Base-by-base conservation (phyloP, 1,140 invertebrate genomes). In the Lepidurus arcticus region DNA sequence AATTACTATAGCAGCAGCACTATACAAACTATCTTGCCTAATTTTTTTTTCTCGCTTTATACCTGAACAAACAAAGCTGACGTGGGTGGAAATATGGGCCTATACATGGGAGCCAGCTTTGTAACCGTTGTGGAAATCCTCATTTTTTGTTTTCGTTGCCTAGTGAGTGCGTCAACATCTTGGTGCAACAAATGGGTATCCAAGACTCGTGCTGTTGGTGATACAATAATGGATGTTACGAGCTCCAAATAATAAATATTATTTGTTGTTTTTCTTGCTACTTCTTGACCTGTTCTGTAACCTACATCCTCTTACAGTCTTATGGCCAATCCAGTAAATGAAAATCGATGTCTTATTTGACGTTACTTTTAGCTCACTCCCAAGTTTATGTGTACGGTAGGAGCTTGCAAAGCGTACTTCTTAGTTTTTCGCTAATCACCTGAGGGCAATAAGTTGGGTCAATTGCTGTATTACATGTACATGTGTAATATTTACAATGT, bases 61-160 rank as follows among this genome's bases (percentile, higher is more conserved):
- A 21, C n/a, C 0, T 34, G 34, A 21, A 34, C 34, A 34, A n/a
- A 34, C n/a, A 26, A n/a, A 78, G 78, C 65, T 74, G 78, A 78
- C 44, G 78, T 78, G 26, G 78, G 78, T 26, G 78, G 78, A 13
- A 78, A 78, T 26, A 78, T 78, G 78, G 47, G 78, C 44, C 78
- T 78, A 2, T 78, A 45, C 73, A 43, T 78, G 21, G 78, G 78
- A 24, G 78, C 78, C 43, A 78, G 78, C 24, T 74, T 78, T 43
- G 78, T 78, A 5, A 78, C 78, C 21, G 44, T 78, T 42, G 34
- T 78, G 13, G 78, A 78, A 75, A 75, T 78, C 4, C 10, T 53
- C 8, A 45, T 75, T 45, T 45, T 78, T 65, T 9, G 53, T 0
- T 65, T 65, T 21, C 53, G 53, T 9, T 65, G 53, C 13, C 53